Conservation (phyloP, 2,888 invertebrate species). For the Acanthosepion pharaonis region DNA sequence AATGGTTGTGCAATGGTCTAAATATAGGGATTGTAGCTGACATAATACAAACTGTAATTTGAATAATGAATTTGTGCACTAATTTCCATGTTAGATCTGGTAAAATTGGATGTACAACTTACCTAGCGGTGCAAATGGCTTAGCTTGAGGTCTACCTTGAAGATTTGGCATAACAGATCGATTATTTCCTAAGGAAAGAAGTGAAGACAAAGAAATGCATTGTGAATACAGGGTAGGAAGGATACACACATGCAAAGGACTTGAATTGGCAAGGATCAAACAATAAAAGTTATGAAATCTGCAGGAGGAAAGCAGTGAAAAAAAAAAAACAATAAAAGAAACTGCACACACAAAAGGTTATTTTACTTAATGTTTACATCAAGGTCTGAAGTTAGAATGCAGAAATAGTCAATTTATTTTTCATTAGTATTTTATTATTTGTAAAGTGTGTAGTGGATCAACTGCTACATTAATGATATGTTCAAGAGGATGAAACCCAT, state of each 20-base stretch:
- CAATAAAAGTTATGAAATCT: background rate
- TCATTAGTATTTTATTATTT: too few species aligned
- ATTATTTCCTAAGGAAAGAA: slow-evolving; percentile 43
- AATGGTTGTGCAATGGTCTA: background rate
- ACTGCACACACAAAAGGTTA: background rate
- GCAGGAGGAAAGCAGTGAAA: background rate
- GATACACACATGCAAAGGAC: background rate
- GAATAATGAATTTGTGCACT: background rate
- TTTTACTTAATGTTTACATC: background rate
- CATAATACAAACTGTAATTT: background rate
- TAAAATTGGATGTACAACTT: slow-evolving; percentile 49
- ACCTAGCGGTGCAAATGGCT: slow-evolving; percentile 74
- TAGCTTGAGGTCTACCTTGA: slow-evolving; percentile 52
- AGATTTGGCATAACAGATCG: slow-evolving; percentile 46
- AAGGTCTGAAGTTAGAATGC: background rate
- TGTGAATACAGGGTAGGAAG: background rate
- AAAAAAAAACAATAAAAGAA: background rate
- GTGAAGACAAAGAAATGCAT: background rate
- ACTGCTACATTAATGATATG: too few species aligned
- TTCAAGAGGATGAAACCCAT: too few species aligned
- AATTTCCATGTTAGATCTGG: background rate
- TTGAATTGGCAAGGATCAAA: background rate
- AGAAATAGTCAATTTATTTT: background rate
- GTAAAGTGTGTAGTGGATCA: too few species aligned
- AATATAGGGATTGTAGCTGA: background rate